These are phyloP conservation scores for Triops longicaudatus DNA, from an alignment of 1,140 invertebrate species.

Conservation along the genomic window DNA sequence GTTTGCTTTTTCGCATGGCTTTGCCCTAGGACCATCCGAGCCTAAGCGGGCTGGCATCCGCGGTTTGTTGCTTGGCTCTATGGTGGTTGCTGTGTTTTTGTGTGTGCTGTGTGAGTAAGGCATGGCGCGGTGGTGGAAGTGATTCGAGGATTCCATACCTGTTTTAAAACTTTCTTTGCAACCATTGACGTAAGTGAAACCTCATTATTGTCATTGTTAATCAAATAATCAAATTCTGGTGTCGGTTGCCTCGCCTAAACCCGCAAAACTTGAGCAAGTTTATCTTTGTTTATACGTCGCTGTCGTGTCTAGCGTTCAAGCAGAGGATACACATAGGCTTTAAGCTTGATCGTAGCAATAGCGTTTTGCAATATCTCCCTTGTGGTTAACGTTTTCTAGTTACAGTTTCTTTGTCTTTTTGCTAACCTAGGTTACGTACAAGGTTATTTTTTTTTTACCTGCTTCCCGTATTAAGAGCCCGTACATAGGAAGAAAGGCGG, in stretches of 20 bases:
- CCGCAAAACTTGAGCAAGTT: not conserved
- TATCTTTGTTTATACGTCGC: not conserved
- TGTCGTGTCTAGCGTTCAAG: not conserved
- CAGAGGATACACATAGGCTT: not conserved
- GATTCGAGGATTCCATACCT: not conserved
- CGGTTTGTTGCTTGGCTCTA: not conserved
- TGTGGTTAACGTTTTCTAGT: not conserved
- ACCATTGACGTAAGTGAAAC: not conserved
- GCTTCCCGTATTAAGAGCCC: not conserved
- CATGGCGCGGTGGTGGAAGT: constrained; percentile 7
- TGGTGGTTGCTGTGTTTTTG: not conserved
- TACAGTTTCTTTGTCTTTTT: too few relatives aligned
- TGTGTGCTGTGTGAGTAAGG: constrained; percentile 5
- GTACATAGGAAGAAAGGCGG: not conserved
- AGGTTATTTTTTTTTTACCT: not conserved
- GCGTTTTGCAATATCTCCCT: not conserved
- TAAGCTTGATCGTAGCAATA: not conserved
- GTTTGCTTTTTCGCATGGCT: too few relatives aligned
- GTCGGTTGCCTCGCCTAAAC: not conserved
- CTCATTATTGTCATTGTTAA: not conserved
- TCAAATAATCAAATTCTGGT: not conserved
- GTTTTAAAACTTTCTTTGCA: not conserved
- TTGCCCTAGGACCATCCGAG: not conserved
- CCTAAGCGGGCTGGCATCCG: not conserved
- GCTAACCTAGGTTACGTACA: not conserved